phyloP scores from a whole-genome alignment of 2,797 vertebrate genomes.

The Heterohyrax brucei region DNA sequence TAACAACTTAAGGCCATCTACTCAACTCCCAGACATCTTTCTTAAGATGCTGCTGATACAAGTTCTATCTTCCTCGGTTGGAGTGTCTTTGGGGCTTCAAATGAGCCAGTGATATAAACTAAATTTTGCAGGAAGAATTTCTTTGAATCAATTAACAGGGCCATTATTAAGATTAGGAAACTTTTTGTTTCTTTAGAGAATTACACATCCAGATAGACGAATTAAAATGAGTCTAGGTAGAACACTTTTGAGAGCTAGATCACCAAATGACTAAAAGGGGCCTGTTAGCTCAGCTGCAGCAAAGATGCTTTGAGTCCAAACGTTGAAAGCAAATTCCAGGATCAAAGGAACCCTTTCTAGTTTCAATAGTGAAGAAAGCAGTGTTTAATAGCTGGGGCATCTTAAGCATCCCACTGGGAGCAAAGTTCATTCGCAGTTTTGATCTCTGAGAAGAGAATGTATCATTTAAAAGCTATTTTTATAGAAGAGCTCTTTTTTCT shows the following conservation, averaged over 20 bases:
- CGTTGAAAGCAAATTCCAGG: constrained; percentile 66
- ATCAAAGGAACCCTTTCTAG: constrained; percentile 75
- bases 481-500: constrained; percentile 30
- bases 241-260: constrained; percentile 50
- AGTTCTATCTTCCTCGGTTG: neutral
- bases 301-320: constrained; percentile 68
- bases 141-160: neutral
- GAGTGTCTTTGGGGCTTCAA: constrained; percentile 5
- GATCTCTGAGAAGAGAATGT: constrained; percentile 75
- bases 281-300: constrained; percentile 49
- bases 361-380: constrained; percentile 68
- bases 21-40: neutral
- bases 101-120: neutral
- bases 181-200: constrained; percentile 49
- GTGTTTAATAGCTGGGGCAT: constrained; percentile 59
- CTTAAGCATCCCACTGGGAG: constrained; percentile 53
- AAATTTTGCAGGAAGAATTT: neutral
- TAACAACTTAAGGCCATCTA: too few species aligned
- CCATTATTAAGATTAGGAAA: constrained; percentile 13
- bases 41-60: neutral
- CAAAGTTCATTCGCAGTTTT: constrained; percentile 75
- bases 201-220: neutral
- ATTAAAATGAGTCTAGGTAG: constrained; percentile 43
- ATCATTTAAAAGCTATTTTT: constrained; percentile 82
- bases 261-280: constrained; percentile 49